These are phyloP conservation scores for Matsumyia berberina DNA, from an alignment of 2,888 invertebrate species.

Conservation along the genomic window DNA sequence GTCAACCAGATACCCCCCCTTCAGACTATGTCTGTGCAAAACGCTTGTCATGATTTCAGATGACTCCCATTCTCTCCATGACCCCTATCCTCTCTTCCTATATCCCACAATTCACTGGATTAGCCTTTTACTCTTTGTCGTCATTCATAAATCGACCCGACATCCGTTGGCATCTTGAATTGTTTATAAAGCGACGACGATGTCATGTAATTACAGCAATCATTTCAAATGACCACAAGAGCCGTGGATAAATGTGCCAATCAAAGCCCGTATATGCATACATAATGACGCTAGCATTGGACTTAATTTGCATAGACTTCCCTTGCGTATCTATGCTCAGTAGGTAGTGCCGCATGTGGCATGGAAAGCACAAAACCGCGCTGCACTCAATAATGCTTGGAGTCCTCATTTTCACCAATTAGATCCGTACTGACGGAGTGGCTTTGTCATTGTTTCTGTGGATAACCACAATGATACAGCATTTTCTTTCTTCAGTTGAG, in stretches of 20 bases:
- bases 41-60: too few relatives aligned
- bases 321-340: neutral
- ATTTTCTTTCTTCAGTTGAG: neutral
- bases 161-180: neutral
- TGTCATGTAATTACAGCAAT: constrained; percentile 16
- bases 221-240: constrained; percentile 20
- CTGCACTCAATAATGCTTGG: neutral
- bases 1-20: too few relatives aligned
- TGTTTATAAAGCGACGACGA: neutral
- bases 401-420: constrained; percentile 23
- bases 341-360: too few relatives aligned
- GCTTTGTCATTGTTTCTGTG: constrained; percentile 10
- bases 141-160: too few relatives aligned
- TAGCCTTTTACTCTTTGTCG: too few relatives aligned
- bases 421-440: constrained; percentile 5
- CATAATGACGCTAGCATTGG: constrained; percentile 31
- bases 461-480: constrained; percentile 5
- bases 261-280: neutral
- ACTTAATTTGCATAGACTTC: constrained; percentile 29
- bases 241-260: constrained; percentile 1
- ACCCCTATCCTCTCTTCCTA: too few relatives aligned
- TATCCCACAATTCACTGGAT: too few relatives aligned
- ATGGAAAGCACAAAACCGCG: neutral
- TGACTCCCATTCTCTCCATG: too few relatives aligned
- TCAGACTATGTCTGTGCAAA: too few relatives aligned